These are phyloP conservation scores for Pleuronectes platessa DNA, from an alignment of 2,113 vertebrate species.

Conservation along the genomic window DNA sequence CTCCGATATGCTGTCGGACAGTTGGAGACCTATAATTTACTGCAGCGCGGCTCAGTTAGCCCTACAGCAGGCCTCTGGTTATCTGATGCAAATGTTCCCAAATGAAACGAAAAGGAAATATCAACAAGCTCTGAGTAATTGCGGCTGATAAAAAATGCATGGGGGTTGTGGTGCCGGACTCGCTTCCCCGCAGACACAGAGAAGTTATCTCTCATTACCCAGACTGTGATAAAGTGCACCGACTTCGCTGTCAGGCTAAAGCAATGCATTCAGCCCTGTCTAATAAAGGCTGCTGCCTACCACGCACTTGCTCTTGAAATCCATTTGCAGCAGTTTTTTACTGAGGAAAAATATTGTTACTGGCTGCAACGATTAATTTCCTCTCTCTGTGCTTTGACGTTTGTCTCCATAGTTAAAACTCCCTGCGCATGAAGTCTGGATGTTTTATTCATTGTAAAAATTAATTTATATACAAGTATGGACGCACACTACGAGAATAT, in stretches of 20 bases:
- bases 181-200: conserved; percentile 53
- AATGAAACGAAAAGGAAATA: conserved; percentile 79
- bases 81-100: conserved; percentile 76
- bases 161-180: conserved; percentile 51
- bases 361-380: conserved; percentile 67
- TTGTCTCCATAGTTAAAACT: conserved; percentile 61
- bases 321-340: conserved; percentile 70
- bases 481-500: conserved; percentile 37
- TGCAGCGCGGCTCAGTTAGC: conserved; percentile 59
- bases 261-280: conserved; percentile 56
- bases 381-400: conserved; percentile 57
- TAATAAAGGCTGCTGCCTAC: conserved; percentile 71
- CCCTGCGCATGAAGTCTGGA: conserved; percentile 49
- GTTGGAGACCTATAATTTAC: conserved; percentile 62
- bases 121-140: conserved; percentile 80
- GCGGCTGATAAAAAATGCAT: conserved; percentile 79
- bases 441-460: conserved; percentile 71
- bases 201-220: conserved; percentile 78
- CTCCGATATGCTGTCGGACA: conserved; percentile 53
- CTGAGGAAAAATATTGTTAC: conserved; percentile 65
- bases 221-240: conserved; percentile 71
- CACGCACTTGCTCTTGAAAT: conserved; percentile 45
- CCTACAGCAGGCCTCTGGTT: conserved; percentile 77
- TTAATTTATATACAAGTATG: conserved; percentile 67
- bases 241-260: conserved; percentile 55